Base-by-base conservation (phyloP, 2,888 invertebrate genomes). In the Tenthredo mesomela region DNA sequence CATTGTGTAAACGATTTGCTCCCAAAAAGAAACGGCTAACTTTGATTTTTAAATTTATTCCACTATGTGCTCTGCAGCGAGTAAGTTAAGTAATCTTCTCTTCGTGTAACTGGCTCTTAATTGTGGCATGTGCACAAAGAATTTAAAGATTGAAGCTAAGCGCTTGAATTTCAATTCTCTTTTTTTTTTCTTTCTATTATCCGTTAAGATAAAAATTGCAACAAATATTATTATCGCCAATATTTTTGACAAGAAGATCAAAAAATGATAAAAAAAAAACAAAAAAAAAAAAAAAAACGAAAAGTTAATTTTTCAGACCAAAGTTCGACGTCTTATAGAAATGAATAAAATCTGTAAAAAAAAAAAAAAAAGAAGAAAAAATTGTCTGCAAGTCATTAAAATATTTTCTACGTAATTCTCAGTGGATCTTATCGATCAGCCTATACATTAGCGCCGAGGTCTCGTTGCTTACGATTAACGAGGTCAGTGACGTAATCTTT, bases 401-500 rank as follows among this genome's bases (percentile, higher is more conserved):
- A 21, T 61, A 21, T 61, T 61, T 61, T 61, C 25, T 21, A 10
- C 61, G 25, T 61, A 25, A 61, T 61, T 73, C 40, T 4, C 40
- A 21, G 6, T 73, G 40, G 25, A 73, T 73, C 40, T 73, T 43
- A 73, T 73, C 71, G 71, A 73, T 73, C 43, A 43, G 2, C 25
- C 21, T 73, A 43, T 73, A 43, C 43, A 73, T 73, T 21, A 43
- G n/a, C 71, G 71, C 25, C 43, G 43, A 18, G 71, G 71, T 73
- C 71, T 40, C 71, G 71, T 43, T 73, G 43, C 43, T 73, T 2
- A 73, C 43, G 43, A 73, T 73, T 73, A 73, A 73, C 43, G 71
- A 73, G 71, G 71, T 73, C 71, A 73, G 71, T 73, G 71, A 73
- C 71, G 71, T 73, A 73, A 73, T 73, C 71, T 73, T 21, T 5